These are phyloP conservation scores for Ostrea edulis DNA, from an alignment of 1,140 invertebrate genomes.

Conservation along the genomic window DNA sequence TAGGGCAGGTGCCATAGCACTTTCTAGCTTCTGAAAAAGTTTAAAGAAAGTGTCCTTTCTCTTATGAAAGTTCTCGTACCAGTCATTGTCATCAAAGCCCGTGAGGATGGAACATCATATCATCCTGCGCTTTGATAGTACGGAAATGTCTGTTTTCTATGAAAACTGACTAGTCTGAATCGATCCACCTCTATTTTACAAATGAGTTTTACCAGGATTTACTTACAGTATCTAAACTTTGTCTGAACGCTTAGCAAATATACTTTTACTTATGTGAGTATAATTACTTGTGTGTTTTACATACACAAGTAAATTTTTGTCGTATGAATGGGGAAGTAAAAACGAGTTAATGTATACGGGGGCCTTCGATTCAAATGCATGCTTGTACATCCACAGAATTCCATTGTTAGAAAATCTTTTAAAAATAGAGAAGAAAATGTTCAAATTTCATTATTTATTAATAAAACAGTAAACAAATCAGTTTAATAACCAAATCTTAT, in stretches of 20 bases:
- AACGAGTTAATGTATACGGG: no score
- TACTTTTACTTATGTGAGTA: no score
- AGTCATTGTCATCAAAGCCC: background rate
- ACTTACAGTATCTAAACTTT: background rate
- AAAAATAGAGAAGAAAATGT: background rate
- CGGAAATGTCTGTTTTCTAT: background rate
- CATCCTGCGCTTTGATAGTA: background rate
- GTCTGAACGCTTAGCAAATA: background rate
- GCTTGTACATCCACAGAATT: no score
- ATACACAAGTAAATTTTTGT: background rate
- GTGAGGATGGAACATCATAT: background rate
- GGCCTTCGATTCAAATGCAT: no score
- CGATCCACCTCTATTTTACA: background rate
- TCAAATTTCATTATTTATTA: background rate
- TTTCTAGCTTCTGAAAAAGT: no score
- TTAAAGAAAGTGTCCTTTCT: constrained; percentile 1
- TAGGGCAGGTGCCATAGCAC: no score
- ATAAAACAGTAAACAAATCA: constrained; percentile 2
- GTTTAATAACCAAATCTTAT: background rate
- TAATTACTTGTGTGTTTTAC: background rate
- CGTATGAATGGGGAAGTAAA: background rate
- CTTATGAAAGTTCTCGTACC: background rate
- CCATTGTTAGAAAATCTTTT: no score
- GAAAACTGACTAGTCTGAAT: background rate
- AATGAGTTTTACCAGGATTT: no score